Base-by-base conservation (phyloP, 2,888 invertebrate species). In the Serripes groenlandicus region DNA sequence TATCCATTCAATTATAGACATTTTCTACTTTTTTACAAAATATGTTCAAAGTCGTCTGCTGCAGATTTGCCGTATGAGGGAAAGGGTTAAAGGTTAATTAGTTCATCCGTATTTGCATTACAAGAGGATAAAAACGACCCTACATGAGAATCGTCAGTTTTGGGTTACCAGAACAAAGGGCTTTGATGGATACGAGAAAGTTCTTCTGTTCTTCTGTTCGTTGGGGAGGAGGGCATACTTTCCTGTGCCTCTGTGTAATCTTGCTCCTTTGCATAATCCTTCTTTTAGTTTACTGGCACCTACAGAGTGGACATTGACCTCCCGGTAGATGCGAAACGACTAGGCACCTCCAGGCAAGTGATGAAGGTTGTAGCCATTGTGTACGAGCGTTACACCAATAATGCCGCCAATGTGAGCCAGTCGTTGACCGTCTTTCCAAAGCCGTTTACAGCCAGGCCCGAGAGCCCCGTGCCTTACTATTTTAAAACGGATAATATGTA, bases 361-460 rank as follows among this genome's bases (percentile, higher is more conserved):
- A 28, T 66, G 42, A 37, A 42, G 23, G 34, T 66, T 0, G 26
- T 34, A 26, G 66, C 66, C 66, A 66, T 42, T 26, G 66, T 66
- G 0, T 37, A 42, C 9, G 66, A 66, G 26, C 9, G 11, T 5
- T 21, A n/a, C 4, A 66, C 66, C 1, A 42, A 42, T 26, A 66
- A 66, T 42, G 7, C 66, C 11, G 66, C 37, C n/a, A 66, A 42
- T 42, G 21, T 18, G 11, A 66, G 26, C 3, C 28, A 21, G 11
- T 21, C 15, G 0, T 23, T 42, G 4, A 66, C 37, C n/a, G 11
- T 66, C 26, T 28, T 42, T 9, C 37, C 37, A 37, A 15, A 3
- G 3, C 66, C 66, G 3, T 66, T 66, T 42, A 23, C 37, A 42
- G 42, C 66, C 23, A 21, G 42, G 26, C 37, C 42, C 26, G 42